Evolutionary conservation across 2,888 invertebrate genomes (phyloP), one percentile per base, ranked within the genome.

Genomic region (Frankliniella fusca): DNA sequence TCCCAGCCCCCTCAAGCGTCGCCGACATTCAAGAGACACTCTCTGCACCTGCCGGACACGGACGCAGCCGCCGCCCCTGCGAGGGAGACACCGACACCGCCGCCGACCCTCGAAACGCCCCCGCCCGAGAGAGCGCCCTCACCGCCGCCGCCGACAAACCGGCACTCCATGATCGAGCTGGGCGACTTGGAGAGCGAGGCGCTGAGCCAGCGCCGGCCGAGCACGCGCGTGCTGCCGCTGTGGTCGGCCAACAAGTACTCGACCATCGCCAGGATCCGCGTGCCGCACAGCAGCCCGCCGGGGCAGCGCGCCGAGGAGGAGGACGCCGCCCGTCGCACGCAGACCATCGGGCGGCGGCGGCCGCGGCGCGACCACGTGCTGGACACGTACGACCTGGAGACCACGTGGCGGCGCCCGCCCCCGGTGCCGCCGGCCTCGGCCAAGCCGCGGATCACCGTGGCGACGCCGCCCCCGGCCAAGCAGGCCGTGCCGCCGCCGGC

Each of bases 151-250:
- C 7, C 70, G 23, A 9, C 7, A 23, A 76, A 27, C 70, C 27
- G 70, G 11, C 70, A 76, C 70, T 76, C 70, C 70, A 76, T 76
- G 70, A 76, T 76, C 27, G 70, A 23, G 70, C 70, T 70, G 70
- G 70, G 27, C 9, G 27, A 8, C 70, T 12, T 8, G 70, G 23
- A 76, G 61, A 20, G 61, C 15, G 20, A 11, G 61, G 15, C 7
- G 61, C 27, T 12, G 0, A 27, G 27, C 12, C 70, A 76, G 70
- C 27, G 70, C 70, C 9, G 70, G 70, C 70, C 70, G 70, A 1
- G 8, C 23, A 76, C 70, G 27, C 70, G 70, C 70, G 27, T 76
- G 27, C 70, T 76, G 27, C 70, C 70, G 27, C 70, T 76, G 70
- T 27, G 23, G 70, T 76, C 70, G 23, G 27, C 70, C 70, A 76